phyloP scores from a whole-genome alignment of 1,140 invertebrate species.

The Temnothorax curvispinosus region DNA sequence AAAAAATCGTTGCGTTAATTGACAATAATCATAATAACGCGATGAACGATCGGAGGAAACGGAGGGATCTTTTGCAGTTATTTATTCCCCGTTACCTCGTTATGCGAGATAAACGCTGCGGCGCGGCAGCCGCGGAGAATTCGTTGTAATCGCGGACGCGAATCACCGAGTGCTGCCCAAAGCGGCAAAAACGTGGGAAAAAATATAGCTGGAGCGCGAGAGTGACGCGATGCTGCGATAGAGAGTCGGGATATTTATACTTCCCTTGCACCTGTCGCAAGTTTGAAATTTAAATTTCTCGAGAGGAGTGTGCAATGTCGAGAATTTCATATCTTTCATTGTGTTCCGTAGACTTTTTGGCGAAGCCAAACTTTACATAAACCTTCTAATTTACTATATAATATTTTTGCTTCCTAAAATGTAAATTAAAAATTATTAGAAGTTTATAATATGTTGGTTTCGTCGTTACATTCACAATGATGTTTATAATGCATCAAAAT shows the following conservation, averaged over 20 bases:
- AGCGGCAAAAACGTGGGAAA: slow-evolving; percentile 56
- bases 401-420: not conserved
- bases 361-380: not conserved
- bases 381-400: not conserved
- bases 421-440: not conserved
- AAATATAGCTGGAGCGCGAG: slow-evolving; percentile 34
- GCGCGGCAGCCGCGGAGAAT: not conserved
- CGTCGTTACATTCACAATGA: not conserved
- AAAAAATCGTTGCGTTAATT: slow-evolving; percentile 13
- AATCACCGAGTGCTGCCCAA: slow-evolving; percentile 58
- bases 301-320: slow-evolving; percentile 17
- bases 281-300: slow-evolving; percentile 78
- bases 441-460: not conserved
- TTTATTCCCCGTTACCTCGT: slow-evolving; percentile 50
- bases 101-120: slow-evolving; percentile 29
- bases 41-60: not conserved
- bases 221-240: slow-evolving; percentile 77
- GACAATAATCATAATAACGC: slow-evolving; percentile 32
- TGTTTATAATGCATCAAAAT: not conserved
- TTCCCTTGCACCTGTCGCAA: slow-evolving; percentile 77
- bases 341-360: not conserved
- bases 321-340: not conserved
- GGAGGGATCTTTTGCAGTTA: not conserved
- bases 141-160: slow-evolving; percentile 52
- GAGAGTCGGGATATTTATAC: slow-evolving; percentile 77